phyloP scores from a whole-genome alignment of 1,140 invertebrate genomes.

The Megalopta genalis region DNA sequence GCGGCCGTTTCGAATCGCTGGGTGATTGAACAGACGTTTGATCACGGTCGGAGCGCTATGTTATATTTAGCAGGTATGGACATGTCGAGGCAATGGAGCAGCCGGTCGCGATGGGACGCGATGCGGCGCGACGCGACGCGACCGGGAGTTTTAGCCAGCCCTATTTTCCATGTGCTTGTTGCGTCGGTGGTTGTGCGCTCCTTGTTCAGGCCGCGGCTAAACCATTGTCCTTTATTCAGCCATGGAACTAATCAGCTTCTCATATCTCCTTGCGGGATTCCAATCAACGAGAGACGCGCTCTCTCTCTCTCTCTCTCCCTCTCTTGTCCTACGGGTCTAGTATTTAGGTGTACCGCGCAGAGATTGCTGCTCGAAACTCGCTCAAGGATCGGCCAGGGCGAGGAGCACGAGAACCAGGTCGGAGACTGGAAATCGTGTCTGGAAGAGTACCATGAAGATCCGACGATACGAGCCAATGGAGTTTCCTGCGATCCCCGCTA shows the following conservation, averaged over 20 bases:
- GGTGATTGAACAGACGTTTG: slow-evolving; percentile 16
- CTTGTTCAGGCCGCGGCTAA: slow-evolving; percentile 26
- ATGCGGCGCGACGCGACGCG: too few species aligned
- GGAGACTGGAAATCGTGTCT: background rate
- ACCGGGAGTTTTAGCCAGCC: background rate
- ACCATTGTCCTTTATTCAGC: slow-evolving; percentile 51
- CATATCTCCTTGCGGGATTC: slow-evolving; percentile 40
- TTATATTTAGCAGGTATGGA: slow-evolving; percentile 10
- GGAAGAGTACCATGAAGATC: slow-evolving; percentile 35
- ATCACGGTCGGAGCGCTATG: background rate
- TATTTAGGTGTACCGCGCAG: slow-evolving; percentile 16
- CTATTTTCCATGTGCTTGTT: background rate
- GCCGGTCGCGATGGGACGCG: too few species aligned
- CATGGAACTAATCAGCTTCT: slow-evolving; percentile 52
- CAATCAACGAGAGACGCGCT: slow-evolving; percentile 46
- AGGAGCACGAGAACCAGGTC: too few species aligned
- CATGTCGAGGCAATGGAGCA: slow-evolving; percentile 24
- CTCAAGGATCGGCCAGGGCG: background rate
- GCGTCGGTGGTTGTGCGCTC: background rate
- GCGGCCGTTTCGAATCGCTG: background rate
- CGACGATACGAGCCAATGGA: background rate
- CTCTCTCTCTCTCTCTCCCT: slow-evolving; percentile 8
- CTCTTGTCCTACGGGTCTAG: background rate
- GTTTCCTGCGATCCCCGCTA: too few species aligned
- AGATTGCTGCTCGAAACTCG: slow-evolving; percentile 22